phyloP scores from a whole-genome alignment of 2,113 vertebrate genomes.

The Cololabis saira region DNA sequence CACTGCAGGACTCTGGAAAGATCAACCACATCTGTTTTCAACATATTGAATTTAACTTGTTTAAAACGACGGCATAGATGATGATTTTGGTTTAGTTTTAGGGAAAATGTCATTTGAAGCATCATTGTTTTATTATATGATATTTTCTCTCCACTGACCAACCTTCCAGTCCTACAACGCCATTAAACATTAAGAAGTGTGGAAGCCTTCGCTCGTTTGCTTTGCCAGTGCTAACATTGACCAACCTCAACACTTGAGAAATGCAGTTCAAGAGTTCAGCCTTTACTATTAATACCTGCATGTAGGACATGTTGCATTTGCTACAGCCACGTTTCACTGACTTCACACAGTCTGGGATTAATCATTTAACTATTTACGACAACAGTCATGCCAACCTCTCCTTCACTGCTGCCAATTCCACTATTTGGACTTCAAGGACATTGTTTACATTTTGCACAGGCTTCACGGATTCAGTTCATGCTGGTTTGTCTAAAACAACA shows the following conservation, averaged over 20 bases:
- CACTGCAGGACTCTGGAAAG: no score
- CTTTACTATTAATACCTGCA: constrained; percentile 62
- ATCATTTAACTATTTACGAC: constrained; percentile 69
- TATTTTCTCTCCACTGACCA: constrained; percentile 14
- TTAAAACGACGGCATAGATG: no score
- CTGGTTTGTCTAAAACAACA: constrained; percentile 69
- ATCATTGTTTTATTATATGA: constrained; percentile 34
- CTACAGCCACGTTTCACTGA: constrained; percentile 62
- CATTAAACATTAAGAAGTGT: constrained; percentile 52
- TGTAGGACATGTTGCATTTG: constrained; percentile 47
- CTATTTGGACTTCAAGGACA: constrained; percentile 69
- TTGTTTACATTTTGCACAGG: constrained; percentile 64
- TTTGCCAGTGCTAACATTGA: constrained; percentile 59
- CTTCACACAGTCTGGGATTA: constrained; percentile 67
- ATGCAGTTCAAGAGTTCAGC: constrained; percentile 57
- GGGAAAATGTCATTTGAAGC: constrained; percentile 4
- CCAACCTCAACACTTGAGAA: constrained; percentile 54
- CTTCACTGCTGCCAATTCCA: constrained; percentile 54
- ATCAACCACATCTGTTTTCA: no score
- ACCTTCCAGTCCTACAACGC: constrained; percentile 37
- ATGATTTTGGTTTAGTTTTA: not conserved
- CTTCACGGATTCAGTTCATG: constrained; percentile 60
- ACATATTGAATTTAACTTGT: no score
- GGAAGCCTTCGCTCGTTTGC: constrained; percentile 40
- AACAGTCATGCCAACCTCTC: constrained; percentile 64